Evolutionary conservation across 2,113 vertebrate genomes (phyloP), one percentile per base, ranked within the genome.

Genomic region (Rhinogobius similis): DNA sequence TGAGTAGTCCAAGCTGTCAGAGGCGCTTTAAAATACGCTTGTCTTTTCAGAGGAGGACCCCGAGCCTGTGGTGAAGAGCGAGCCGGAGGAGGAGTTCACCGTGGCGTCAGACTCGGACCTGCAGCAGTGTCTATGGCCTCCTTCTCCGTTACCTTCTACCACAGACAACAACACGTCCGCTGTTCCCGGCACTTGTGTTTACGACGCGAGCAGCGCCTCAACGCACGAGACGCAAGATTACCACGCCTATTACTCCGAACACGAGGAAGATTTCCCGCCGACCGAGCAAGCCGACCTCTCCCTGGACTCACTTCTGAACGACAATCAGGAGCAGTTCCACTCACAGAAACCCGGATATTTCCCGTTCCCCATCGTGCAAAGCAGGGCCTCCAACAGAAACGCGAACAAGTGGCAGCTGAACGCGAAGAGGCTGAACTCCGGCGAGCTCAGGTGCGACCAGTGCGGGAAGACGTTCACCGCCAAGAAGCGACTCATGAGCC

Each of bases 391-490:
- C 5, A 58, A 10, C 26, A 20, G 24, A 26, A 27, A 27, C 53
- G 0, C 10, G 11, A 58, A 29, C 16, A 58, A 4, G 20, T 7
- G 14, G 24, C 1, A 0, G 10, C 29, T 59, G 1, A 61, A 62
- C 1, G 1, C 20, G 2, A 86, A 78, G 75, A 62, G 56, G 43
- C 2, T 55, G 0, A 81, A 48, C 38, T 83, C 72, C 10, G 56
- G 27, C 0, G 12, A 24, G 5, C 88, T 82, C 70, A 59, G 75
- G 55, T 91, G 90, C 72, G 86, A 87, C 1, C 73, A 91, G 32
- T 91, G 90, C 2, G 90, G 90, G 6, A 91, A 91, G 29, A 85
- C 69, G 1, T 91, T 91, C 63, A 90, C 88, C 1, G 88, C 90
- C 73, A 89, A 89, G 69, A 85, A 79, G 2, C 81, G 88, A 10